Percentiles rank a stretch among this genome's conserved stretches.
These are phyloP conservation scores for Lochmaea crataegi DNA, from an alignment of 2,888 invertebrate genomes.

Conservation along the genomic window DNA sequence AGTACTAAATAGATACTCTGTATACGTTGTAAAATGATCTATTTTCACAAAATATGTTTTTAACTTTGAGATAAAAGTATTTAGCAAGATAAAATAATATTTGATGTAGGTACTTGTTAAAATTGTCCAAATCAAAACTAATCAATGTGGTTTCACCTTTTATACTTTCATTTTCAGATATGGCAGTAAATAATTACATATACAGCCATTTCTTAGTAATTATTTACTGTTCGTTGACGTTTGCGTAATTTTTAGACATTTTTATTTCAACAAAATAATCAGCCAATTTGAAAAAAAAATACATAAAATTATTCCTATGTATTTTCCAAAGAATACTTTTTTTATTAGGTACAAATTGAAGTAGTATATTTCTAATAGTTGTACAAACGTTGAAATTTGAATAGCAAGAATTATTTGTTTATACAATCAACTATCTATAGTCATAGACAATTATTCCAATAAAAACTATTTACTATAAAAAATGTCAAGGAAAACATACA, in stretches of 20 bases:
- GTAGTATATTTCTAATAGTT: neutral
- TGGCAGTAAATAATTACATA: conserved; percentile 11
- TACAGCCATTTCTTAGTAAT: neutral
- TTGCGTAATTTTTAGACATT: neutral
- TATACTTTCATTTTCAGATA: conserved; percentile 3
- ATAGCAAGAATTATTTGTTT: neutral
- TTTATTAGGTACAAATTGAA: neutral
- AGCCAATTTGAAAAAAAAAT: conserved; percentile 2
- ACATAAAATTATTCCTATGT: neutral
- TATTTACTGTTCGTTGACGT: conserved; percentile 8
- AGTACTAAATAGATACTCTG: no score
- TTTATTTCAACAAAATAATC: conserved; percentile 8
- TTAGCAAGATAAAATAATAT: no score
- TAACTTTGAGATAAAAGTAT: no score
- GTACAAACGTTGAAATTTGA: neutral
- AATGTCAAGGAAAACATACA: no score
- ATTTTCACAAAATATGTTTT: no score
- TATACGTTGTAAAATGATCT: no score
- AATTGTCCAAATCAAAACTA: neutral
- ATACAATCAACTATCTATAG: no score
- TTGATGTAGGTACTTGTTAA: no score
- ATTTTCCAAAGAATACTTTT: neutral
- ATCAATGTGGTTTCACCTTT: conserved; percentile 4
- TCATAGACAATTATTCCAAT: no score
- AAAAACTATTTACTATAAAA: no score